Percentiles rank a stretch among this genome's conserved stretches.
These are phyloP conservation scores for Stegostoma tigrinum DNA, from an alignment of 2,113 vertebrate genomes.

Conservation along the genomic window DNA sequence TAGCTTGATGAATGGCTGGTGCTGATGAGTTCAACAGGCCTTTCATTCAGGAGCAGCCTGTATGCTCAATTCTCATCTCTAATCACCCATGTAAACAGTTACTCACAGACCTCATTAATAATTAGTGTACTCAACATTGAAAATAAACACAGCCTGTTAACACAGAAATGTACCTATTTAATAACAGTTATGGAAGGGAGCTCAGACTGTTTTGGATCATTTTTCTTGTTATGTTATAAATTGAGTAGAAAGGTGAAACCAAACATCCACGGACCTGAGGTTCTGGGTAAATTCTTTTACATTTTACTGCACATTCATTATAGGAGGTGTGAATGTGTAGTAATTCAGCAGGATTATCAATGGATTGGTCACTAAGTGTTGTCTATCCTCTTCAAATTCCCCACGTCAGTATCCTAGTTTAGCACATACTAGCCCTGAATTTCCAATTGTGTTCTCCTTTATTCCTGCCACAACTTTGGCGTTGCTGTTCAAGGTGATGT, in stretches of 20 bases:
- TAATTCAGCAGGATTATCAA: background rate
- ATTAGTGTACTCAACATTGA: slow-evolving; percentile 25
- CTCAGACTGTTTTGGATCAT: background rate
- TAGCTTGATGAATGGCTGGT: slow-evolving; percentile 56
- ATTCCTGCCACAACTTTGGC: background rate
- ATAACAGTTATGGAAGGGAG: background rate
- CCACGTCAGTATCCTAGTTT: background rate
- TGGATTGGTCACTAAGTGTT: background rate
- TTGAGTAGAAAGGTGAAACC: background rate
- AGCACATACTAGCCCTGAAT: background rate
- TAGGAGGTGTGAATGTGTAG: too few species aligned
- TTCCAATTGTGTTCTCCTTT: background rate
- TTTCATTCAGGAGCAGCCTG: slow-evolving; percentile 50
- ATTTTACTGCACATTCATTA: background rate
- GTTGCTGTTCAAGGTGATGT: too few species aligned
- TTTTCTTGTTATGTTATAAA: background rate
- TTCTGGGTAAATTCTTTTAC: background rate
- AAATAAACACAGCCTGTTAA: slow-evolving; percentile 36
- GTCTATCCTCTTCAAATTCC: background rate
- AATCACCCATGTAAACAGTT: slow-evolving; percentile 40
- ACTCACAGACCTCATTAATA: slow-evolving; percentile 39
- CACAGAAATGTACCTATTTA: background rate
- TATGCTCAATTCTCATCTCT: slow-evolving; percentile 53
- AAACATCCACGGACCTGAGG: background rate
- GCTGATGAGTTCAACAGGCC: slow-evolving; percentile 57